A percentile compares a stretch with the other conserved stretches of the same genome.
These are phyloP conservation scores for Menura novaehollandiae DNA, from an alignment of 2,113 vertebrate species.

Conservation along the genomic window DNA sequence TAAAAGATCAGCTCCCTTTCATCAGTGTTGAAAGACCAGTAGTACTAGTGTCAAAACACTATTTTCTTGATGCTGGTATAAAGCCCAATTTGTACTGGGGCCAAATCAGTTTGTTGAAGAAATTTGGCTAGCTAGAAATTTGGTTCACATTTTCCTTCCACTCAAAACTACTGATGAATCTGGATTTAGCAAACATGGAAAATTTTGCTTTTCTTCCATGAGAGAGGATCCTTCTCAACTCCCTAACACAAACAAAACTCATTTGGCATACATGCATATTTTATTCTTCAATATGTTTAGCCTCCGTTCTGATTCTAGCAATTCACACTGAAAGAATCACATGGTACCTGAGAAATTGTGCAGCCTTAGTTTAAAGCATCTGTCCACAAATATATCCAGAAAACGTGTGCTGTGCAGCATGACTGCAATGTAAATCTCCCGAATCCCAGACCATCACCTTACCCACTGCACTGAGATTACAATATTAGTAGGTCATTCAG, in stretches of 20 bases:
- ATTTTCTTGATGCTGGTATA: background rate
- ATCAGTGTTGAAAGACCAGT: background rate
- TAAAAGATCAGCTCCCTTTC: background rate
- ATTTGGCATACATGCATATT: fast-evolving
- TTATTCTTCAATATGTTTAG: background rate
- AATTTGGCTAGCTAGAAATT: background rate
- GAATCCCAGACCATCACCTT: background rate
- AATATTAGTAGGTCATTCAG: background rate
- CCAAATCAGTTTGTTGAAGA: background rate
- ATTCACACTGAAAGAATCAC: background rate
- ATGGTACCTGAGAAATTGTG: background rate
- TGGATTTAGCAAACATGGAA: background rate
- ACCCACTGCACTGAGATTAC: background rate
- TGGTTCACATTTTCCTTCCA: background rate
- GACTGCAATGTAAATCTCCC: background rate
- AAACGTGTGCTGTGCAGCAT: background rate
- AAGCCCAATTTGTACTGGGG: background rate
- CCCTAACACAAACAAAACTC: background rate
- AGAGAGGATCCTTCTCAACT: background rate
- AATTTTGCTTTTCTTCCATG: background rate
- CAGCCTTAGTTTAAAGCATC: background rate
- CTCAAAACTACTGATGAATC: background rate
- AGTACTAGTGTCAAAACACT: background rate
- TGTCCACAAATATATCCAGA: background rate
- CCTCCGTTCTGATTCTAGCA: background rate